Conservation (phyloP, 30 jellyfish, hydroid and myxozoan genomes). For the Cassiopea xamachana region DNA sequence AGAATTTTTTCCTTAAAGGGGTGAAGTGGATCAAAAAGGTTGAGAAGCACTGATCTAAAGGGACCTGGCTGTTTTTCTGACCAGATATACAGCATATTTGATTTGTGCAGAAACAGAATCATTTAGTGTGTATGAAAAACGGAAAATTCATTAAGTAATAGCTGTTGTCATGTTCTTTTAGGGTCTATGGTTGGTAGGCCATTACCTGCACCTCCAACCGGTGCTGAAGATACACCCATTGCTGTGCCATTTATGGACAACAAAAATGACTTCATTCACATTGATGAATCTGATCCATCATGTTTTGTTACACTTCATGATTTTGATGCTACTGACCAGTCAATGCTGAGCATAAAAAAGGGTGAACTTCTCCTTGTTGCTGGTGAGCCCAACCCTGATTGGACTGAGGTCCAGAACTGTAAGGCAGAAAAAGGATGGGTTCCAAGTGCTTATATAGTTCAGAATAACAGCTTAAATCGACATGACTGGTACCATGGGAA, state of each 20-base stretch:
- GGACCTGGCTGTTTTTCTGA: no score
- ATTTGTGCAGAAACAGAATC: no score
- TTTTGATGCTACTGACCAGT: conserved; percentile 90
- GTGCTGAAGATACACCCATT: conserved; percentile 5
- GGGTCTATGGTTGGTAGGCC: conserved; percentile 95
- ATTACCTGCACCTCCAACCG: conserved; percentile 82
- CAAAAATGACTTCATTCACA: conserved; percentile 19
- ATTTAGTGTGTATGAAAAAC: no score
- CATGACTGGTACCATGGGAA: conserved; percentile 96
- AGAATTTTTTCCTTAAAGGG: no score
- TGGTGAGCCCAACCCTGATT: conserved; percentile 69
- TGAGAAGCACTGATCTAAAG: no score
- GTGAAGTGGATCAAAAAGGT: no score
- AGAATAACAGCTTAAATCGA: conserved; percentile 79
- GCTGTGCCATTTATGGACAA: conserved; percentile 20
- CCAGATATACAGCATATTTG: no score
- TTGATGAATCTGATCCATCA: conserved; percentile 68
- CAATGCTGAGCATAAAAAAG: conserved; percentile 78
- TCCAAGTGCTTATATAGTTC: conserved; percentile 85
- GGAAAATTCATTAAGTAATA: no score
- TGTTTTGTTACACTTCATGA: conserved; percentile 84
- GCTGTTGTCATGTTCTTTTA: not conserved
- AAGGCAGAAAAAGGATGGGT: conserved; percentile 90
- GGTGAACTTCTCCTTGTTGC: conserved; percentile 80
- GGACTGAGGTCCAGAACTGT: conserved; percentile 93